These are phyloP conservation scores for Chloroclysta siterata DNA, from an alignment of 2,888 invertebrate species.

Conservation along the genomic window DNA sequence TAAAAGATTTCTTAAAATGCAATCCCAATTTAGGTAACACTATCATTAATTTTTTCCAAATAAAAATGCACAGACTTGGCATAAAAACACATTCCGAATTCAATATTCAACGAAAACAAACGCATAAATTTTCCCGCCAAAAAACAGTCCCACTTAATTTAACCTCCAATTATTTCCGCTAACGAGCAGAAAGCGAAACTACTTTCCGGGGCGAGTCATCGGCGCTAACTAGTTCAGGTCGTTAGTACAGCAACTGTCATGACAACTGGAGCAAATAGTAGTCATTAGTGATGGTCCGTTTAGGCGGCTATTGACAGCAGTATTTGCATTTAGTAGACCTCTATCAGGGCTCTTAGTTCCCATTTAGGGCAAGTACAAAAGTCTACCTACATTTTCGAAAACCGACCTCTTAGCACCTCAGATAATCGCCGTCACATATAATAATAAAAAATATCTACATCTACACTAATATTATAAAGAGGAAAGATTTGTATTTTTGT, in stretches of 20 bases:
- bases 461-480: too few species aligned
- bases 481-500: too few species aligned
- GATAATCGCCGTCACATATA: too few species aligned
- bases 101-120: slow-evolving; percentile 34
- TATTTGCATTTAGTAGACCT: slow-evolving; percentile 10
- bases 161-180: slow-evolving; percentile 35
- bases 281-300: slow-evolving; percentile 36
- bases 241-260: slow-evolving; percentile 39
- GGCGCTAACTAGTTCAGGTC: slow-evolving; percentile 36
- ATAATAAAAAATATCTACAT: too few species aligned
- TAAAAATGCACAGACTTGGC: slow-evolving; percentile 16
- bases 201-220: slow-evolving; percentile 32
- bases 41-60: slow-evolving; percentile 7
- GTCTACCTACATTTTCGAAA: too few species aligned
- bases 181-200: slow-evolving; percentile 36
- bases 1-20: too few species aligned
- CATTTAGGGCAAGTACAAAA: too few species aligned
- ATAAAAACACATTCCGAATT: slow-evolving; percentile 22
- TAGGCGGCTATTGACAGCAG: slow-evolving; percentile 24
- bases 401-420: too few species aligned
- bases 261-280: slow-evolving; percentile 29
- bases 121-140: slow-evolving; percentile 31
- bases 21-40: background rate
- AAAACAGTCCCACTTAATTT: slow-evolving; percentile 34
- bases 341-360: too few species aligned